Conservation (phyloP, 1,140 invertebrate genomes). For the Eulimnadia texana region DNA sequence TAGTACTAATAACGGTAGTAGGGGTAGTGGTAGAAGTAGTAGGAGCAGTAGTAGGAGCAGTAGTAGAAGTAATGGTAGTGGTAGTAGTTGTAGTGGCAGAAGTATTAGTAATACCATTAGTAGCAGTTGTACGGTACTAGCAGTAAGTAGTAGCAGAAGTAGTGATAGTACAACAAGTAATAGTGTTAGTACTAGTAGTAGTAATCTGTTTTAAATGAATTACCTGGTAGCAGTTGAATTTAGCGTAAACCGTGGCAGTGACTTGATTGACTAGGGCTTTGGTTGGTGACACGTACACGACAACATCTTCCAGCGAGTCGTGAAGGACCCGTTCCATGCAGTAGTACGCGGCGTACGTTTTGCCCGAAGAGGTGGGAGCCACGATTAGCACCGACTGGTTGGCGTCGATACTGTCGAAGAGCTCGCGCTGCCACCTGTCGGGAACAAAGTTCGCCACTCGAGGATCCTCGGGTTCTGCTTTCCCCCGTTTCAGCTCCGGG, state of each 20-base stretch:
- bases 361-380: constrained; percentile 22
- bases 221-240: constrained; percentile 16
- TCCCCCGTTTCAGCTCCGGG: constrained; percentile 15
- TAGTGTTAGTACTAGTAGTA: too few relatives aligned
- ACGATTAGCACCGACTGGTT: constrained; percentile 21
- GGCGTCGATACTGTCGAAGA: constrained; percentile 20
- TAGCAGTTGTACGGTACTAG: too few relatives aligned
- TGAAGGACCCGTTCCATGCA: constrained; percentile 21
- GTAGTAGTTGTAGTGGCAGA: background rate
- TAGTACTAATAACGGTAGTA: background rate
- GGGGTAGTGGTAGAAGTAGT: background rate
- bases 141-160: background rate
- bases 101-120: too few relatives aligned
- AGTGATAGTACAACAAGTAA: background rate
- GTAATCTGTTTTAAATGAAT: background rate
- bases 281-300: constrained; percentile 22
- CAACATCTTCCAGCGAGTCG: constrained; percentile 19
- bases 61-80: background rate
- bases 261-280: constrained; percentile 23
- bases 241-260: constrained; percentile 19
- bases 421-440: constrained; percentile 20
- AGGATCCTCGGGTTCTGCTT: constrained; percentile 11
- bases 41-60: too few relatives aligned
- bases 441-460: constrained; percentile 19
- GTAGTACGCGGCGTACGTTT: constrained; percentile 23